phyloP scores from a whole-genome alignment of 2,113 vertebrate genomes.

The Oxygymnocypris stewartii region DNA sequence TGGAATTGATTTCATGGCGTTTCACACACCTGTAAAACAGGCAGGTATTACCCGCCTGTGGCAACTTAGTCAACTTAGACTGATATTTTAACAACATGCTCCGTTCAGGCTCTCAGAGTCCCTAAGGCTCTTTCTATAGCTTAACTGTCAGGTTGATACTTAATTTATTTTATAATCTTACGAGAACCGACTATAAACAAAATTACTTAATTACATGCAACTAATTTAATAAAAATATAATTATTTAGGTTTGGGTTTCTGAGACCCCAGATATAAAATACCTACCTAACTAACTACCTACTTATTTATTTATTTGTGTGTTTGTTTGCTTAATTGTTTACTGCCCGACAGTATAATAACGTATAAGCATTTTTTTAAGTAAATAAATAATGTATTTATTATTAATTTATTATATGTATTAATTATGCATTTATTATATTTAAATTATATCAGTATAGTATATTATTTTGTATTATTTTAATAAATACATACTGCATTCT shows the following conservation, averaged over 20 bases:
- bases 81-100: too few relatives aligned
- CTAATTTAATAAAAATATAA: too few relatives aligned
- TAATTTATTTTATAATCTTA: not conserved
- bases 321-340: not conserved
- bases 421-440: too few relatives aligned
- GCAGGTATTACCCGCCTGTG: not conserved
- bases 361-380: too few relatives aligned
- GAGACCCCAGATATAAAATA: not conserved
- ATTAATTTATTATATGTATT: too few relatives aligned
- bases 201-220: not conserved
- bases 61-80: not conserved
- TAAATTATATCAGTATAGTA: too few relatives aligned
- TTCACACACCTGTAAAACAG: slow-evolving; percentile 19
- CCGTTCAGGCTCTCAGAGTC: not conserved
- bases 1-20: not conserved
- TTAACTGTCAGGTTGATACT: not conserved
- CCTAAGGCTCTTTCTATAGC: not conserved
- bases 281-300: too few relatives aligned
- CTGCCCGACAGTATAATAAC: not conserved
- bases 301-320: too few relatives aligned
- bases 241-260: not conserved
- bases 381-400: not conserved
- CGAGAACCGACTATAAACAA: not conserved
- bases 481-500: not conserved
- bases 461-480: not conserved